These are phyloP conservation scores for human DNA, from an alignment of 2,113 vertebrate species.

Conservation along the genomic window DNA sequence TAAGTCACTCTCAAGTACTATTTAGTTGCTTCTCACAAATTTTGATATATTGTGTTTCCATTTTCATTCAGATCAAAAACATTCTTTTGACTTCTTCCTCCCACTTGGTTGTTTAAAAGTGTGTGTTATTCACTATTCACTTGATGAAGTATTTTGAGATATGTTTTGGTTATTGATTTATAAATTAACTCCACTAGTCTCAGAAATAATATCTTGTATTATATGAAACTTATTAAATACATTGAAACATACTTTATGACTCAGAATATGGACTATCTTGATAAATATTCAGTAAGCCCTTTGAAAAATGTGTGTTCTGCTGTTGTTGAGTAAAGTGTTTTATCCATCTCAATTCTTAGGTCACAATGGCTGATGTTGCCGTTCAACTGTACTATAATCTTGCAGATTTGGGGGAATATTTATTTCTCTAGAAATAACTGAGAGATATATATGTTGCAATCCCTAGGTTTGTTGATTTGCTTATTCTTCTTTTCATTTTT, in stretches of 20 bases:
- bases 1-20: not conserved
- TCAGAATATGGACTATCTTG: not conserved
- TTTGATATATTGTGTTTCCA: not conserved
- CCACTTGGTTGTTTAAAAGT: not conserved
- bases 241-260: not conserved
- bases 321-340: not conserved
- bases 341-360: not conserved
- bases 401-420: not conserved
- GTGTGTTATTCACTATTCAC: not conserved
- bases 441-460: not conserved
- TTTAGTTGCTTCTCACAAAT: not conserved
- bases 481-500: not conserved
- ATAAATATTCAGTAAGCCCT: not conserved
- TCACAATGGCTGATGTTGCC: not conserved
- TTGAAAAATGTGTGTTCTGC: not conserved
- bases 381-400: not conserved
- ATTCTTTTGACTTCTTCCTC: not conserved
- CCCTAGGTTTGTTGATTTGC: not conserved
- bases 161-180: not conserved
- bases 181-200: not conserved
- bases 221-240: not conserved
- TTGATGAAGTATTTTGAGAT: not conserved
- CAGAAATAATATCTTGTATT: not conserved
- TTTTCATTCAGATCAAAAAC: not conserved
- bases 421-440: not conserved